These are phyloP conservation scores for Stenodema calcarata DNA, from an alignment of 2,888 invertebrate genomes.

Conservation along the genomic window DNA sequence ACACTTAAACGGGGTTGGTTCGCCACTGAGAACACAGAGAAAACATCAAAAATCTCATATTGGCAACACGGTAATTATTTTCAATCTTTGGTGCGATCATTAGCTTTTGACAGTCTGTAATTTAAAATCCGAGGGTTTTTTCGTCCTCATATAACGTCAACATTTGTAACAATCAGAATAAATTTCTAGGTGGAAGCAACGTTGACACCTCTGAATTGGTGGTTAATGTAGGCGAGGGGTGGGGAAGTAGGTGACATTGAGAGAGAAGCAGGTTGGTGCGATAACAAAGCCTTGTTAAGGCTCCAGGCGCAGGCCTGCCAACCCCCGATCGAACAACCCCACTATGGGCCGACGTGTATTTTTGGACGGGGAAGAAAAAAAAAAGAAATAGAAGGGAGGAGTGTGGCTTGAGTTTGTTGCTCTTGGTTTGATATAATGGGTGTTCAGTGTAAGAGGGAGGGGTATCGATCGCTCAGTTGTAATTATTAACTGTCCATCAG, in stretches of 20 bases:
- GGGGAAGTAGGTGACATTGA: conserved; percentile 8
- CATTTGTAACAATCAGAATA: neutral
- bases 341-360: neutral
- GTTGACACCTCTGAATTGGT: neutral
- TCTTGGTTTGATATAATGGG: neutral
- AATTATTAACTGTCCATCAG: neutral
- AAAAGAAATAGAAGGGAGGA: neutral
- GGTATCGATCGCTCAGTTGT: neutral
- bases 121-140: too few relatives aligned
- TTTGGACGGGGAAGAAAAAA: neutral
- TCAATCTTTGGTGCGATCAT: too few relatives aligned
- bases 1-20: too few relatives aligned
- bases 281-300: conserved; percentile 13
- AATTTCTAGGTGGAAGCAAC: neutral
- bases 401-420: neutral
- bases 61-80: too few relatives aligned
- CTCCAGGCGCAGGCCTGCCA: conserved; percentile 10
- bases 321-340: conserved; percentile 9
- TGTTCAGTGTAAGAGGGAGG: neutral
- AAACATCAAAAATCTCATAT: too few relatives aligned
- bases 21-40: too few relatives aligned
- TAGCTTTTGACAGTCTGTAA: too few relatives aligned
- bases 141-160: too few relatives aligned
- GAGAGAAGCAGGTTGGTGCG: conserved; percentile 11
- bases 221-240: neutral